These are phyloP conservation scores for Drosophila seguyi DNA, from an alignment of 1,140 invertebrate species.

Conservation along the genomic window DNA sequence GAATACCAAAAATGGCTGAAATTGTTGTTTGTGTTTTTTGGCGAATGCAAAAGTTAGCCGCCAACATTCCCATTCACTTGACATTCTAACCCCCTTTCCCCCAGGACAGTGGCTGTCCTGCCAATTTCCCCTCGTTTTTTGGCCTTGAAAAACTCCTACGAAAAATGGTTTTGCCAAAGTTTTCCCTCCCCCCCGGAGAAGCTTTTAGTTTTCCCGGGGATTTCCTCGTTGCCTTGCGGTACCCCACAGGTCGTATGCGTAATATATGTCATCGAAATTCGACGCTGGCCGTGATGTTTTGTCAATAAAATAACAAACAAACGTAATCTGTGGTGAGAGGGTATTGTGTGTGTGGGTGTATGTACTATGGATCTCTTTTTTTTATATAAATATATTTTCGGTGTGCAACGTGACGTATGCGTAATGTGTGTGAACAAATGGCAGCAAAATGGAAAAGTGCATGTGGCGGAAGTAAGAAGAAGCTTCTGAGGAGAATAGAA, in stretches of 20 bases:
- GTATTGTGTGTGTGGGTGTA: background rate
- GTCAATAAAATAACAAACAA: constrained; percentile 57
- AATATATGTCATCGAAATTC: constrained; percentile 37
- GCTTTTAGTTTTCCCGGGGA: constrained; percentile 8
- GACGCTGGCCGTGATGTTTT: constrained; percentile 39
- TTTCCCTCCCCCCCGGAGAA: background rate
- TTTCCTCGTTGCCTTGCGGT: constrained; percentile 10
- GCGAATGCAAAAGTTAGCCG: constrained; percentile 30
- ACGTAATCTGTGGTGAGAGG: constrained; percentile 17
- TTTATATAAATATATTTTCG: background rate
- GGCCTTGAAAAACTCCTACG: constrained; percentile 28
- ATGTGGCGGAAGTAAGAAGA: constrained; percentile 1
- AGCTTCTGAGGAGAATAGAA: background rate
- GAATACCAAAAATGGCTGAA: constrained; percentile 46
- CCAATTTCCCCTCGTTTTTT: constrained; percentile 1
- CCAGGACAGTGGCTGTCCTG: background rate
- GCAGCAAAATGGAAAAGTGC: background rate
- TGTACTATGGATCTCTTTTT: background rate
- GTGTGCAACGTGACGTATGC: constrained; percentile 28
- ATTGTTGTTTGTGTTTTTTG: constrained; percentile 40
- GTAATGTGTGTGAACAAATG: constrained; percentile 5
- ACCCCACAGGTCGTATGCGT: constrained; percentile 25
- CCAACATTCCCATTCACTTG: constrained; percentile 23
- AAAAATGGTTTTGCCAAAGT: background rate
- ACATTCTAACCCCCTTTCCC: constrained; percentile 11